A percentile compares a stretch with the other conserved stretches of the same genome.
Conservation (phyloP, 2,888 invertebrate genomes). For the Meandrusa payeni region DNA sequence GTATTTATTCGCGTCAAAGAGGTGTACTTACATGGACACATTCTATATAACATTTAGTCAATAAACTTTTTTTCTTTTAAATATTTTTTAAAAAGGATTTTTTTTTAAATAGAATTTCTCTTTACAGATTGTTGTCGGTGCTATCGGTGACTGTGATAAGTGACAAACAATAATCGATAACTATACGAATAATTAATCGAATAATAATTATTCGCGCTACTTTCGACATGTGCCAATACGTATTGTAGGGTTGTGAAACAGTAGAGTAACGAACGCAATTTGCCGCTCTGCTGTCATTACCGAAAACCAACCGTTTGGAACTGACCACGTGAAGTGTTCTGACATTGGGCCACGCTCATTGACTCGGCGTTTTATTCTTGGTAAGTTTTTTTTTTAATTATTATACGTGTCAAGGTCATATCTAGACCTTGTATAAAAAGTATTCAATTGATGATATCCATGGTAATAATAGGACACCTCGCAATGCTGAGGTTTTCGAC, state of each 20-base stretch:
- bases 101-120: too few relatives aligned
- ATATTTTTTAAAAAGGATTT: too few relatives aligned
- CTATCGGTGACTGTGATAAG: conserved; percentile 38
- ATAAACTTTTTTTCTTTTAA: too few relatives aligned
- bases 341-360: conserved; percentile 42
- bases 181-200: conserved; percentile 29
- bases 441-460: too few relatives aligned
- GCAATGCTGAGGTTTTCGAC: too few relatives aligned
- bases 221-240: conserved; percentile 19
- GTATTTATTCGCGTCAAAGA: background rate
- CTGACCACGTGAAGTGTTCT: conserved; percentile 47
- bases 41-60: too few relatives aligned
- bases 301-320: conserved; percentile 28
- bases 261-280: conserved; percentile 18
- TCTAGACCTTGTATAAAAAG: too few relatives aligned
- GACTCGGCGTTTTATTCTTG: conserved; percentile 52
- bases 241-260: conserved; percentile 28
- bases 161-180: conserved; percentile 31
- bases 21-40: background rate
- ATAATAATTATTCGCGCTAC: conserved; percentile 12
- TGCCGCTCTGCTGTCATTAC: conserved; percentile 4
- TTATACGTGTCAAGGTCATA: background rate
- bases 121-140: conserved; percentile 51
- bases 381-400: conserved; percentile 40
- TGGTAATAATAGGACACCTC: too few relatives aligned